Conservation (phyloP, 2,113 vertebrate species). For the Mirza zaza region DNA sequence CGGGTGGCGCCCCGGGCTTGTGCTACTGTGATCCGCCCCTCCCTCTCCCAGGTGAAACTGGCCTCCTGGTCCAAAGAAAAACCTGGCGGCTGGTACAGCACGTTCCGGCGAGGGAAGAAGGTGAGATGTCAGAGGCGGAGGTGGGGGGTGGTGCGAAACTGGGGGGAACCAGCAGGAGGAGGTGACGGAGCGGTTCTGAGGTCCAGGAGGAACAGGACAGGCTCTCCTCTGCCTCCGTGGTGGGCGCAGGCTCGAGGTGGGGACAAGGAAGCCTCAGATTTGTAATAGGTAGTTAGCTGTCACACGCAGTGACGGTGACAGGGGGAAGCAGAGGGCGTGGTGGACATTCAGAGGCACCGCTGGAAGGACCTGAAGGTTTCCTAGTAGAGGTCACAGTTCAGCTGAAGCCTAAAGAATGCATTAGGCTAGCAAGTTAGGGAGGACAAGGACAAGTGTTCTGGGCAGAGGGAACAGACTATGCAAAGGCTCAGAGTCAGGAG, state of each 20-base stretch:
- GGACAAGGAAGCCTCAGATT: neutral
- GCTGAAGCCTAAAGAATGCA: neutral
- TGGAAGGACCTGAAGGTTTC: neutral
- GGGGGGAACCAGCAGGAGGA: neutral
- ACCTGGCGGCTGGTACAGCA: slow-evolving; percentile 93
- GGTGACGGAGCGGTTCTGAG: neutral
- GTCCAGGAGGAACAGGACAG: neutral
- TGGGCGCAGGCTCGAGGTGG: neutral
- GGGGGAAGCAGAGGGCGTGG: neutral
- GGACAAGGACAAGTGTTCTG: neutral
- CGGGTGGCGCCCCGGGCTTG: rapidly evolving
- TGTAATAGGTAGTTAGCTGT: too few relatives aligned
- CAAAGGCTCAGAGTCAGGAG: neutral
- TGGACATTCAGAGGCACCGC: neutral
- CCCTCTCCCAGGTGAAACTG: slow-evolving; percentile 87
- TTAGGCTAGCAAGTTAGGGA: neutral
- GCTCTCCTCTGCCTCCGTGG: neutral
- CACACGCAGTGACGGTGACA: too few relatives aligned
- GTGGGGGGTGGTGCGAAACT: neutral
- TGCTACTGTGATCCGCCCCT: neutral
- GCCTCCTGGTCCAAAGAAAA: slow-evolving; percentile 93
- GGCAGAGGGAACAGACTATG: neutral
- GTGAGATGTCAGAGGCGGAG: slow-evolving; percentile 75
- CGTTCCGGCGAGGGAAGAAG: slow-evolving; percentile 92
- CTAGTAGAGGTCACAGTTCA: neutral